These are phyloP conservation scores for Lysandra bellargus DNA, from an alignment of 2,888 invertebrate species.

Conservation along the genomic window DNA sequence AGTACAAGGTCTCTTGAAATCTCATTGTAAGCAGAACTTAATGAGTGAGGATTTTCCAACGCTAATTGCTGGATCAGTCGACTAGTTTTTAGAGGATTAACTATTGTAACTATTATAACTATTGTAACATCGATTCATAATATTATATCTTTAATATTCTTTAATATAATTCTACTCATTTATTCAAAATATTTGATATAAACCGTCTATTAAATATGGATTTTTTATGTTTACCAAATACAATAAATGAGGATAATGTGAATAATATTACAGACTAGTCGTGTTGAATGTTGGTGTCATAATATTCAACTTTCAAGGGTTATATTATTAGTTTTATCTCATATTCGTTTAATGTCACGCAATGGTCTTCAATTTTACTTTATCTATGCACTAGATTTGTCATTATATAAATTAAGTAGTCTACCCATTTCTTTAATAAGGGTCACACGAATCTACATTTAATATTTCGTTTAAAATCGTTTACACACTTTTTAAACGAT, in stretches of 20 bases:
- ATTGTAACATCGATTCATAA: too few relatives aligned
- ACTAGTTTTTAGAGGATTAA: slow-evolving; percentile 2
- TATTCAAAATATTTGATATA: too few relatives aligned
- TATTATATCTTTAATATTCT: too few relatives aligned
- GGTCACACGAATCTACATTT: neutral
- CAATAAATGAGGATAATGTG: neutral
- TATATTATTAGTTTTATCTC: neutral
- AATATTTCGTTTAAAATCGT: too few relatives aligned
- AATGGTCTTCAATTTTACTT: neutral
- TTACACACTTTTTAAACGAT: neutral
- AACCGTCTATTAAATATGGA: too few relatives aligned
- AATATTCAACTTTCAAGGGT: neutral
- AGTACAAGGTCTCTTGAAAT: neutral
- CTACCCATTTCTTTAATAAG: neutral
- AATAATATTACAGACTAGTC: neutral
- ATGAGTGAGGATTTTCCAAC: neutral
- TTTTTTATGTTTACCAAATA: too few relatives aligned
- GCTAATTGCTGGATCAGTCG: neutral
- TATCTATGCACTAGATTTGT: neutral
- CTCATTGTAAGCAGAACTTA: neutral
- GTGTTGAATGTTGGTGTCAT: neutral
- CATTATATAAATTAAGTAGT: neutral
- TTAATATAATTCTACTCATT: too few relatives aligned
- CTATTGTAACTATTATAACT: too few relatives aligned
- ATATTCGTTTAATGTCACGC: neutral